A percentile compares a stretch with the other conserved stretches of the same genome.
These are phyloP conservation scores for Casuarius casuarius DNA, from an alignment of 2,113 vertebrate genomes.

Conservation along the genomic window DNA sequence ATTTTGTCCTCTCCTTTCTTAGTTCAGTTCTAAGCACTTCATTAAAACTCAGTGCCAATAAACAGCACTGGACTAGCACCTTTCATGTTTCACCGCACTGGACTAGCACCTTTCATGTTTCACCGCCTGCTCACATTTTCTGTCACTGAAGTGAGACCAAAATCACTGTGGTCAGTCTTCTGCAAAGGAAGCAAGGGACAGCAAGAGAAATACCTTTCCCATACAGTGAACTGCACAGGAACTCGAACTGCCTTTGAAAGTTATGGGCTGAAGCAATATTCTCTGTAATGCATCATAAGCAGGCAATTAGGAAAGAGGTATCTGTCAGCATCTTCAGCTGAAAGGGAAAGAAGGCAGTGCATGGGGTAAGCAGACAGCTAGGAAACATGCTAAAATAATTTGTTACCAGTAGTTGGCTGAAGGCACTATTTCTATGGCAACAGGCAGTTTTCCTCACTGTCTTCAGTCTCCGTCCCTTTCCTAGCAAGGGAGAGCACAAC, in stretches of 20 bases:
- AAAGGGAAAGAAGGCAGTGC: background rate
- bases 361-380: background rate
- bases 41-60: background rate
- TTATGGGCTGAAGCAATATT: background rate
- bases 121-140: background rate
- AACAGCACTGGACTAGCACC: background rate
- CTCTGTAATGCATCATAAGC: background rate
- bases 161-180: background rate
- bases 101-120: background rate
- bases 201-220: background rate
- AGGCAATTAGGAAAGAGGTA: background rate
- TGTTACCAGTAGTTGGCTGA: background rate
- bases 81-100: background rate
- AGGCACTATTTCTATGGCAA: background rate
- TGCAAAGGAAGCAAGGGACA: background rate
- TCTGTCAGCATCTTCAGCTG: background rate
- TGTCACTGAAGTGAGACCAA: background rate
- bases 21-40: background rate
- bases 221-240: background rate
- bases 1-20: background rate
- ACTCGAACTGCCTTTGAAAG: background rate
- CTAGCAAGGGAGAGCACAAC: rapidly evolving
- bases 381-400: background rate
- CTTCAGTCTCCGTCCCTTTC: background rate
- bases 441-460: background rate